Evolutionary conservation across 2,888 invertebrate species (phyloP), one percentile per base, ranked within the genome.

Genomic region (Idaea straminata): DNA sequence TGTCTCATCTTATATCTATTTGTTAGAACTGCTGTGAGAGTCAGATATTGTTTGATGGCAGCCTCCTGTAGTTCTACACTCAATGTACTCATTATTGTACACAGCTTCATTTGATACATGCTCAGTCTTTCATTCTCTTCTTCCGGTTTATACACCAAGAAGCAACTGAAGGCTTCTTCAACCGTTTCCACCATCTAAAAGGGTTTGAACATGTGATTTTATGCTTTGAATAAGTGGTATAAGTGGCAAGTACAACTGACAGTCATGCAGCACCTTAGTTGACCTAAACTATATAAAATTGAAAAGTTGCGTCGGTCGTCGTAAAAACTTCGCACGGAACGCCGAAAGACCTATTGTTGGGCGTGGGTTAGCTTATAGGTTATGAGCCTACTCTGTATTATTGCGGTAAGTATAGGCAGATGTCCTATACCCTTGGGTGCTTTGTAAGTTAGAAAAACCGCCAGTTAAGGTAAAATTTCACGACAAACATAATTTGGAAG

Each of bases 111-210:
- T 74, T 96, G 95, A 88, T 96, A 96, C 79, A 92, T 87, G 58
- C 94, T 86, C 36, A 95, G 89, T 82, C 95, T 96, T 73, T 96
- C 95, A 72, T 91, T 93, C 81, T 97, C 96, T 66, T 94, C 94
- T 63, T 95, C 95, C 16, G 95, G 93, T 74, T 96, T 95, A 78
- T 97, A 96, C 1, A 97, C 96, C 67, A 98, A 94, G 76, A 97
- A 97, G 77, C 97, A 97, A 82, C 97, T 96, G 81, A 99, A 98
- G 0, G 97, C 97, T 86, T 98, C 97, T 81, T 98, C 98, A 47
- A 97, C 96, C 0, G 95, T 94, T 81, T 97, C 97, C 6, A 97
- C 96, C 84, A 95, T 95, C 96, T 96, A 77, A 15, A 91, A 89
- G 71, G 64, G 71, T 64, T 68, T 64, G 34, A 16, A n/a, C 16